phyloP scores from a whole-genome alignment of 2,797 vertebrate species.

The Hyperoplus lanceolatus region DNA sequence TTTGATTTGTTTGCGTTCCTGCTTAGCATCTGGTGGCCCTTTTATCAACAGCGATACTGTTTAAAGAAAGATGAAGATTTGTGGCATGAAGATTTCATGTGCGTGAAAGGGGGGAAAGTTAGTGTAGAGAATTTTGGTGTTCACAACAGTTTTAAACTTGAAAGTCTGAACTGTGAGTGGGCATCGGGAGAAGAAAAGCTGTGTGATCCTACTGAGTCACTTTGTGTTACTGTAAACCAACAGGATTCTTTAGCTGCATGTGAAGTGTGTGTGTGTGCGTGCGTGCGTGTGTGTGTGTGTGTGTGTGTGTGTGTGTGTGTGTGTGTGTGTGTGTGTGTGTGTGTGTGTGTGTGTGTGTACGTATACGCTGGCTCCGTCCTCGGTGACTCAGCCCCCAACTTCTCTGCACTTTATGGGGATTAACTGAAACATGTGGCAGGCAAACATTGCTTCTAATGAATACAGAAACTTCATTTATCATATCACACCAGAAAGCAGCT shows the following conservation, averaged over 20 bases:
- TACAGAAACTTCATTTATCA: conserved; percentile 39
- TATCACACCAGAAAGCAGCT: background rate
- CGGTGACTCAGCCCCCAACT: conserved; percentile 61
- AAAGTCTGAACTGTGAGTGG: conserved; percentile 49
- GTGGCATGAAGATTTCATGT: conserved; percentile 17
- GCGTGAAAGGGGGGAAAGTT: conserved; percentile 29
- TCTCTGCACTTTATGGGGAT: conserved; percentile 58
- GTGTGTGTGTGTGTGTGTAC: conserved; percentile 1
- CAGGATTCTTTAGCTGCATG: conserved; percentile 39
- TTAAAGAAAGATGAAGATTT: background rate
- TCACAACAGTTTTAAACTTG: conserved; percentile 12
- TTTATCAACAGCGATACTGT: background rate
- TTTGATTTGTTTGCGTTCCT: conserved; percentile 29
- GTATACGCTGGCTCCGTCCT: conserved; percentile 26
- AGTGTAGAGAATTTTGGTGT: background rate
- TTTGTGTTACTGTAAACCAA: conserved; percentile 42
- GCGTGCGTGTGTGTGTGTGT: background rate
- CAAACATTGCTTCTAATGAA: conserved; percentile 48
- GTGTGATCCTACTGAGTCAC: conserved; percentile 57
- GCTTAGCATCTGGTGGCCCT: background rate
- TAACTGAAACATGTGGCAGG: conserved; percentile 52
- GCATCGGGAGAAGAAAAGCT: conserved; percentile 36
- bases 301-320: conserved; percentile 12
- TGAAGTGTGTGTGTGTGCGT: too few species aligned
- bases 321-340: conserved; percentile 23